Evolutionary conservation across 2,888 invertebrate species (phyloP).

Genomic region (Acanthosepion lycidas): DNA sequence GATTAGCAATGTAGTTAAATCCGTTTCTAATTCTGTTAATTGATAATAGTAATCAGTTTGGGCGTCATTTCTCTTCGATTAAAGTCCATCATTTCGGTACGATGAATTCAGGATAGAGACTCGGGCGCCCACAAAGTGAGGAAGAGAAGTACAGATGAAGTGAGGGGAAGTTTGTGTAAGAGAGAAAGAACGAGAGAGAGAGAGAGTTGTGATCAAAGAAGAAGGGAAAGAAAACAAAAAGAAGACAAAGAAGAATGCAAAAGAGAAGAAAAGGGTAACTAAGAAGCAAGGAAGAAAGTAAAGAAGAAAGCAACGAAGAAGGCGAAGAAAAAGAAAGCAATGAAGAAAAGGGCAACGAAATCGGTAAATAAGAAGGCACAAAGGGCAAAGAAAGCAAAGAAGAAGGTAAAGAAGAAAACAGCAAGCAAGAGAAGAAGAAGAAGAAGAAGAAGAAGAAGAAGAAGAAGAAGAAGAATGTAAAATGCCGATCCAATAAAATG

Average conservation of each 20-base stretch:
- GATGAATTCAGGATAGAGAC: neutral
- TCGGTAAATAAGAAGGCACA: neutral
- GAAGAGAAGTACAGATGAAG: no score
- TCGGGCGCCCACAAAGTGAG: no score
- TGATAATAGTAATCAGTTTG: neutral
- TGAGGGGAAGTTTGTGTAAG: neutral
- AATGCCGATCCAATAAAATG: neutral
- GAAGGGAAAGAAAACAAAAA: neutral
- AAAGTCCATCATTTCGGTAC: neutral
- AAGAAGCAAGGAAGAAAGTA: neutral
- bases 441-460: neutral
- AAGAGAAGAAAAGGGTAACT: neutral
- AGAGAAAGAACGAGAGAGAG: neutral
- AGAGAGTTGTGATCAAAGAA: neutral
- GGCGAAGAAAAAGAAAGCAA: neutral
- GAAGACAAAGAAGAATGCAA: neutral
- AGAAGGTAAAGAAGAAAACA: neutral
- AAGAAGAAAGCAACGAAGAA: neutral
- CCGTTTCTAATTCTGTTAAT: slow-evolving; percentile 33
- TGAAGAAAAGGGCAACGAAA: neutral
- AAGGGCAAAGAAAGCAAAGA: no score
- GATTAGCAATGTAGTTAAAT: neutral
- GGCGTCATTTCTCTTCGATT: neutral
- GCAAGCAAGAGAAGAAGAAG: neutral
- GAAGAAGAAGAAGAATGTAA: no score